Base-by-base conservation (phyloP, 2,113 vertebrate species). In the Amblyopsis rosae region DNA sequence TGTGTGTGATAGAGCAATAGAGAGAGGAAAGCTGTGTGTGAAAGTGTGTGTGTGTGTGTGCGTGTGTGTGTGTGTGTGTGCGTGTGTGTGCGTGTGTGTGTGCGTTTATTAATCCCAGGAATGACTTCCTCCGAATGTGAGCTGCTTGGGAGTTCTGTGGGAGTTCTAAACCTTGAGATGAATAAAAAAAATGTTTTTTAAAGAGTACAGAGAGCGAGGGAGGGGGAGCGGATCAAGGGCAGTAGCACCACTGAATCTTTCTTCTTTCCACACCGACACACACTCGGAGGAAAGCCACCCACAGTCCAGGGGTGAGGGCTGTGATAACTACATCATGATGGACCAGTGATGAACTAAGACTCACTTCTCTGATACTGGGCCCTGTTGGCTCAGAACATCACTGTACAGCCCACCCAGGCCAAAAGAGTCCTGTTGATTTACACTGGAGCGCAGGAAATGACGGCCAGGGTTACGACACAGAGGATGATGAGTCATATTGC, bases 81-180 rank as follows among this genome's bases (percentile, higher is more conserved):
- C 16, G 57, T 10, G 16, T 47, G 48, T 66, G 45, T 57, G 49
- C 62, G 65, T 62, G 70, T 45, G 59, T 61, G 63, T 59, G 70
- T 65, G 72, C 70, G 78, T 69, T 76, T 62, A 12, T 83, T 87
- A 87, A 88, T 90, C 87, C 80, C 88, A 91, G 88, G 88, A 90
- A 90, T 87, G 83, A 86, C 90, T 91, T 91, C 90, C 88, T 90
- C 84, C 86, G 75, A 76, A 64, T 79, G 48, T 2, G 64, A 75
- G 82, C 86, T 74, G 81, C 84, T 82, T 90, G 88, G 86, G 88
- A 91, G 86, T 86, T 91, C 83, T 86, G 90, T 82, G 82, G 90
- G 88, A 86, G 90, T 86, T 86, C 48, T 72, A 86, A 80, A 84
- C 65, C 59, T 87, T 81, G 79, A 86, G 83, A 84, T 70, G 49